phyloP scores from a whole-genome alignment of 1,140 invertebrate species.

The Drosophila obscura region DNA sequence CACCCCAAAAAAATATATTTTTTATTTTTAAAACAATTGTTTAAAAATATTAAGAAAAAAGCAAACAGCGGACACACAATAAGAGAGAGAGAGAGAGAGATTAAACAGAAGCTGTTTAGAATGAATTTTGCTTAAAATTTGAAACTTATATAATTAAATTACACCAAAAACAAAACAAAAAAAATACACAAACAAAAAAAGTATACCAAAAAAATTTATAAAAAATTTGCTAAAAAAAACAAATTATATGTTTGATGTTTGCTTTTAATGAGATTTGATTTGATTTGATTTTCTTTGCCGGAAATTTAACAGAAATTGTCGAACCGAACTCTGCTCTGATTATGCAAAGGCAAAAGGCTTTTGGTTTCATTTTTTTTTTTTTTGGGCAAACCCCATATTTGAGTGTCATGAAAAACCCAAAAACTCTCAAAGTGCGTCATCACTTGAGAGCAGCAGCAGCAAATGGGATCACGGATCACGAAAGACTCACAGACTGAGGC shows the following conservation, averaged over 20 bases:
- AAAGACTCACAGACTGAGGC: constrained; percentile 41
- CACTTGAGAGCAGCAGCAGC: background rate
- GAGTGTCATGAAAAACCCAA: constrained; percentile 14
- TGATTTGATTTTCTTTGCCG: constrained; percentile 45
- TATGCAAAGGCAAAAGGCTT: constrained; percentile 29
- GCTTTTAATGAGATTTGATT: constrained; percentile 54
- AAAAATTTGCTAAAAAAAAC: constrained; percentile 57
- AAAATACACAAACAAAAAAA: constrained; percentile 59
- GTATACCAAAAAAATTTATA: constrained; percentile 69
- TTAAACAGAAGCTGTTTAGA: constrained; percentile 54
- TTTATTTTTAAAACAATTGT: constrained; percentile 75
- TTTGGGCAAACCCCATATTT: constrained; percentile 59
- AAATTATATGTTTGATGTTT: constrained; percentile 78
- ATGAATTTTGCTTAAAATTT: constrained; percentile 57
- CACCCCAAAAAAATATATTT: constrained; percentile 45
- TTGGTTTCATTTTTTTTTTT: constrained; percentile 12
- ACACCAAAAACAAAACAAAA: constrained; percentile 45
- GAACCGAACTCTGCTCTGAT: constrained; percentile 12
- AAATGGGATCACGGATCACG: background rate
- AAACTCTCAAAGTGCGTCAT: constrained; percentile 39
- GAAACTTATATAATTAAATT: constrained; percentile 70
- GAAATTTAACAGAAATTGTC: constrained; percentile 5
- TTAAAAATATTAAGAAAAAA: constrained; percentile 75
- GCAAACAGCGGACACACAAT: constrained; percentile 16
- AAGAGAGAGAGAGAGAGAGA: constrained; percentile 37